Evolutionary conservation across 2,888 invertebrate genomes (phyloP).

Genomic region (Drosophila merina): DNA sequence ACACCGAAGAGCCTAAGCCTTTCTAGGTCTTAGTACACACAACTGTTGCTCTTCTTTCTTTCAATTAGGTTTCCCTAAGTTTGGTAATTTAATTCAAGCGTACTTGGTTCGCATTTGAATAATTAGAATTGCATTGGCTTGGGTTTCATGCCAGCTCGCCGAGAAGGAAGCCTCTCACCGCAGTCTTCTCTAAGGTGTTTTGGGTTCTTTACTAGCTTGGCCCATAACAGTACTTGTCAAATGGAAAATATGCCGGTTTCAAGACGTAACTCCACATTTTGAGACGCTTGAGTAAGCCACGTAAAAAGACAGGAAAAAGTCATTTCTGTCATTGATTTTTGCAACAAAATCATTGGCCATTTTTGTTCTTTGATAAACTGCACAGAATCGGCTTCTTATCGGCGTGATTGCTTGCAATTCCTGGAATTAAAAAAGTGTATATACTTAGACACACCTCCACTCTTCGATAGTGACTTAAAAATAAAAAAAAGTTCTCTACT

Average conservation of each 20-base stretch:
- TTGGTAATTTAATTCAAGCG: conserved; percentile 77
- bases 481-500: background rate
- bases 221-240: conserved; percentile 59
- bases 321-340: conserved; percentile 15
- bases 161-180: conserved; percentile 63
- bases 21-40: conserved; percentile 35
- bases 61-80: conserved; percentile 48
- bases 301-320: conserved; percentile 26
- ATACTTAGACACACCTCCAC: conserved; percentile 3
- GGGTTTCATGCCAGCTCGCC: conserved; percentile 56
- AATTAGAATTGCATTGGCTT: conserved; percentile 76
- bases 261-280: background rate
- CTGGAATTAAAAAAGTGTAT: conserved; percentile 19
- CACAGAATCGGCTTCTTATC: conserved; percentile 29
- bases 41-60: conserved; percentile 64
- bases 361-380: conserved; percentile 13
- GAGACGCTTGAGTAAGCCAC: background rate
- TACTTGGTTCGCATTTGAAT: conserved; percentile 64
- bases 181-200: conserved; percentile 41
- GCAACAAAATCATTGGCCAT: background rate
- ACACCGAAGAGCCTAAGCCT: conserved; percentile 46
- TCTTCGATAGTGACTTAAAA: conserved; percentile 11
- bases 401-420: conserved; percentile 32
- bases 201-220: conserved; percentile 29
- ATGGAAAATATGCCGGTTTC: background rate